Evolutionary conservation across 2,888 invertebrate genomes (phyloP).

Genomic region (Tridacna crocea): DNA sequence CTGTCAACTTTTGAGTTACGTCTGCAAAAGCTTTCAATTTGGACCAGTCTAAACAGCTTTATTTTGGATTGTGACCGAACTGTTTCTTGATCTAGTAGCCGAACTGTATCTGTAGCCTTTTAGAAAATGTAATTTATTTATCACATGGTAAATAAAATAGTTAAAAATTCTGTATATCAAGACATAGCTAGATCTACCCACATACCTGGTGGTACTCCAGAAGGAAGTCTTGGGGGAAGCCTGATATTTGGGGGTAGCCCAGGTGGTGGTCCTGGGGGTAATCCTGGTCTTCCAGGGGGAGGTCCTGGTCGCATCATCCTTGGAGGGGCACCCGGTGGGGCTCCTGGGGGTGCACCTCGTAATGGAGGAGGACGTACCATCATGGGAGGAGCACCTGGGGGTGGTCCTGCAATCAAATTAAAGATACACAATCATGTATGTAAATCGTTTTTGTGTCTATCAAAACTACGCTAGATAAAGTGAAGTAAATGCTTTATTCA

Average conservation of each 20-base stretch:
- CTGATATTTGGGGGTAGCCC: conserved; percentile 81
- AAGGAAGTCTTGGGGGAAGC: conserved; percentile 84
- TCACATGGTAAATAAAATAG: too few species aligned
- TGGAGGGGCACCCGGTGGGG: conserved; percentile 79
- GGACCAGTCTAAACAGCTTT: too few species aligned
- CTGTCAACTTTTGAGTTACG: too few species aligned
- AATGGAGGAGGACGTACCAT: conserved; percentile 79
- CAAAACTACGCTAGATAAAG: too few species aligned
- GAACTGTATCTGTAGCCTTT: too few species aligned
- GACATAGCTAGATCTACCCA: neutral
- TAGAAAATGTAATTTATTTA: too few species aligned
- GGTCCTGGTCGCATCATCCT: conserved; percentile 83
- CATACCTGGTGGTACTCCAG: conserved; percentile 87
- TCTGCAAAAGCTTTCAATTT: too few species aligned
- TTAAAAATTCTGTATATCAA: too few species aligned
- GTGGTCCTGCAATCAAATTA: conserved; percentile 81
- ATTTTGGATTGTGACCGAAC: too few species aligned
- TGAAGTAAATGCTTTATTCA: too few species aligned
- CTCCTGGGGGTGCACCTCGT: conserved; percentile 76
- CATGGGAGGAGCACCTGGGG: conserved; percentile 86
- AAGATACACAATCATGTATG: neutral
- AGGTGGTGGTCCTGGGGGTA: conserved; percentile 83
- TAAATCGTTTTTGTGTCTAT: too few species aligned
- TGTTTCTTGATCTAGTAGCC: too few species aligned
- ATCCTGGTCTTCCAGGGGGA: conserved; percentile 82